Conservation (phyloP, 2,797 vertebrate genomes). For the Caiman crocodilus region DNA sequence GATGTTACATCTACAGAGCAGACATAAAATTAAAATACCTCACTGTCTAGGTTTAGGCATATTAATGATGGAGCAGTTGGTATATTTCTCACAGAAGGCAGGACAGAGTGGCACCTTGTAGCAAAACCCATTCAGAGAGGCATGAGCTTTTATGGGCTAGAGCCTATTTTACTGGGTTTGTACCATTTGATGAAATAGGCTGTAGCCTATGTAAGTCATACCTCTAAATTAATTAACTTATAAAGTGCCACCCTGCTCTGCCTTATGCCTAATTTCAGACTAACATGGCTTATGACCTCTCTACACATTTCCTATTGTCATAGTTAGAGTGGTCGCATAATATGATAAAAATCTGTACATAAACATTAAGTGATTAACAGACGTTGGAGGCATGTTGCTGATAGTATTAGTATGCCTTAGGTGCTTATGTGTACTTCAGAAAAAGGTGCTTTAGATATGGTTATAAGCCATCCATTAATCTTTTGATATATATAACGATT, state of each 20-base stretch:
- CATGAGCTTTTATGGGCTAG: too few relatives aligned
- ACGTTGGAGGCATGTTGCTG: not conserved
- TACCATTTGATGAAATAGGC: too few relatives aligned
- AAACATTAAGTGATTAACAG: not conserved
- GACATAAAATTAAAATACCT: not conserved
- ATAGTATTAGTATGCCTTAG: not conserved
- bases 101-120: not conserved
- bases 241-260: too few relatives aligned
- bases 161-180: too few relatives aligned
- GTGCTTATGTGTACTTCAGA: not conserved
- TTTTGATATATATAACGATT: not conserved
- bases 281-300: too few relatives aligned
- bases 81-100: too few relatives aligned
- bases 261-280: too few relatives aligned
- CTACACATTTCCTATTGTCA: not conserved
- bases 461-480: not conserved
- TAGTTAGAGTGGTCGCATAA: not conserved
- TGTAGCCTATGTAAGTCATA: too few relatives aligned
- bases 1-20: not conserved
- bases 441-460: not conserved
- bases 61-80: not conserved
- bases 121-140: not conserved
- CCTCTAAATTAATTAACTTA: too few relatives aligned
- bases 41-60: not conserved
- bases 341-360: not conserved